These are phyloP conservation scores for Anomalospiza imberbis DNA, from an alignment of 2,797 vertebrate species.

Conservation along the genomic window DNA sequence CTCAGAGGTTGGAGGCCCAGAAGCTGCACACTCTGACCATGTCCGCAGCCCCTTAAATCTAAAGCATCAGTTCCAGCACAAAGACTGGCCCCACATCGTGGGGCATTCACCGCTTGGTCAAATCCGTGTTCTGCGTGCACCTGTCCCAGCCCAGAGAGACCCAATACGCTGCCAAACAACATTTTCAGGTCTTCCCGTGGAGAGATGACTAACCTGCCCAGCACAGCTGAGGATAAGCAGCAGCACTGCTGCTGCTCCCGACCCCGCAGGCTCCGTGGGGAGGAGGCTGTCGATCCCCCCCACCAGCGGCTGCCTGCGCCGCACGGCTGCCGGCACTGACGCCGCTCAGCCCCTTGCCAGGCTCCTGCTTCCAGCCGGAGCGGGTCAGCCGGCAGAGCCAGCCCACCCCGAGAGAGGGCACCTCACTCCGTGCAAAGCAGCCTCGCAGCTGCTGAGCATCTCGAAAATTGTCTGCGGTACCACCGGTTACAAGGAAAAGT, in stretches of 20 bases:
- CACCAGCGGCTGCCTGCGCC: rapidly evolving
- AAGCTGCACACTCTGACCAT: rapidly evolving
- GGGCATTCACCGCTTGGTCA: rapidly evolving
- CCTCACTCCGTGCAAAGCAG: background rate
- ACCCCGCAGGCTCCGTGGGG: rapidly evolving
- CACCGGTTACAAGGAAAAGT: background rate
- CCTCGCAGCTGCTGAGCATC: background rate
- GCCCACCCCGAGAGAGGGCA: background rate
- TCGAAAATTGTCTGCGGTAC: background rate
- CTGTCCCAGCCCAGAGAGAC: background rate
- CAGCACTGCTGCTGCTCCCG: background rate
- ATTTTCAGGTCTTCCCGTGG: background rate
- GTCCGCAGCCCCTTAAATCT: rapidly evolving
- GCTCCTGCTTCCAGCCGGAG: background rate
- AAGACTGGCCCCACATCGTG: rapidly evolving
- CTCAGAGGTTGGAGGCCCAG: rapidly evolving
- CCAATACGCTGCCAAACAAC: rapidly evolving
- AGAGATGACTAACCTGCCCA: background rate
- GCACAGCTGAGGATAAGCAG: rapidly evolving
- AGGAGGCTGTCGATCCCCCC: background rate
- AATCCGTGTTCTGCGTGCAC: rapidly evolving
- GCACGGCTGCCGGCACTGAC: rapidly evolving
- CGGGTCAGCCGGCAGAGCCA: background rate
- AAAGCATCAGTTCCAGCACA: rapidly evolving
- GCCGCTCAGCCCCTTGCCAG: rapidly evolving